Base-by-base conservation (phyloP, 2,888 invertebrate species). In the Ophioninae sp. region DNA sequence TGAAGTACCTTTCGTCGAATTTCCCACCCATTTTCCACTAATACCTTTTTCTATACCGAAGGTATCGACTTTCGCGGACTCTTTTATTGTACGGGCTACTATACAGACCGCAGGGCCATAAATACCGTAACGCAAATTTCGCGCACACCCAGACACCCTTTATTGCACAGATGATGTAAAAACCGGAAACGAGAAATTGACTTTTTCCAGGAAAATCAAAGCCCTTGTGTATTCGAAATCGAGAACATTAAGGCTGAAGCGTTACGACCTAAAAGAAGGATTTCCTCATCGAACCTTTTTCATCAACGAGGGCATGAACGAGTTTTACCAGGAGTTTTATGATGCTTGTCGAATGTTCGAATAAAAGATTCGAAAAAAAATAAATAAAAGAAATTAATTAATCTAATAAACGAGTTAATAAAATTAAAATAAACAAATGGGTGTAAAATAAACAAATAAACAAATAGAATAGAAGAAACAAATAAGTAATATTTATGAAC, bases 191-290 rank as follows among this genome's bases (percentile, higher is more conserved):
- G 13, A 51, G 17, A 3, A 0, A 51, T 51, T 51, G 51, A 51
- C 51, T 51, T 51, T 51, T 51, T 3, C 51, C 51, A 51, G 51
- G 17, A 13, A 51, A 51, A 51, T 51, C 13, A 51, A 51, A 51
- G 51, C 17, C 17, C 51, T 3, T 1, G 13, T 17, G 51, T 51
- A 51, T 51, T 13, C 17, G 17, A 51, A 69, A 69, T 22, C 30
- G 17, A 22, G 23, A 69, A 64, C 68, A 69, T 69, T 69, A 69
- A 22, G 13, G 68, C 5, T 17, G 23, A 69, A 69, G 30, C 23
- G 51, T 69, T 44, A 51, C 51, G 51, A 51, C 44, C 22, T n/a
- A 17, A 20, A 13, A 64, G 13, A 23, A 9, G 68, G 51, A 51
- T 51, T 51, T 51, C 6, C 51, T 20, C 23, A 51, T 51, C 23